Evolutionary conservation across 1,140 invertebrate genomes (phyloP), one percentile per base, ranked within the genome.

Genomic region (Lepidostoma basale): DNA sequence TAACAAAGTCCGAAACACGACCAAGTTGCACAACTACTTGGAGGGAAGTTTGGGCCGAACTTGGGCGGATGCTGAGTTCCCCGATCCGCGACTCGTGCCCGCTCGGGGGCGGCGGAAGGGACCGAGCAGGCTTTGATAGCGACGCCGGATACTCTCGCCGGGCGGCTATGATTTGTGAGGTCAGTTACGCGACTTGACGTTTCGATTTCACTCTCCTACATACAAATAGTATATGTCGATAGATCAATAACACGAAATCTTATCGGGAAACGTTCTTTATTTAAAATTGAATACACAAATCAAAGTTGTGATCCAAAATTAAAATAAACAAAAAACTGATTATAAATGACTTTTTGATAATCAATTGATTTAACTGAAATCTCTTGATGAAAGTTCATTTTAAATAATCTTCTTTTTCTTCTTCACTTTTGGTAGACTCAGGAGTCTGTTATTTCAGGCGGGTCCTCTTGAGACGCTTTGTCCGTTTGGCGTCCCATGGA

Each of bases 1-100:
- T 69, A 69, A 69, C 68, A 69, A 59, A 49, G 68, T n/a, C 52
- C 54, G 44, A 62, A 52, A 62, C 66, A 62, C 65, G 36, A 44
- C 58, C 60, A 64, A 69, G 28, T 69, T 69, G 45, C 67, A 28
- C 67, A 63, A 63, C 60, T 63, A 63, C 67, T 62, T 36, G n/a
- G n/a, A 3, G 20, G 8, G 18, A 52, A 54, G 12, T 52, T 52
- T 39, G 22, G 26, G 40, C n/a, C 36, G 56, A 68, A 62, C 44
- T 68, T 14, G 30, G 16, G 23, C 67, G 67, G 67, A 69, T 69
- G 52, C 60, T 68, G n/a, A n/a, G n/a, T n/a, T n/a, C n/a, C n/a
- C n/a, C n/a, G n/a, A n/a, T n/a, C n/a, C n/a, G n/a, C 52, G 47
- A 63, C 60, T 63, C 42, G 39, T 28, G 39, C 20, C 20, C 54